phyloP scores from a whole-genome alignment of 2,888 invertebrate species.

The Candidula unifasciata region DNA sequence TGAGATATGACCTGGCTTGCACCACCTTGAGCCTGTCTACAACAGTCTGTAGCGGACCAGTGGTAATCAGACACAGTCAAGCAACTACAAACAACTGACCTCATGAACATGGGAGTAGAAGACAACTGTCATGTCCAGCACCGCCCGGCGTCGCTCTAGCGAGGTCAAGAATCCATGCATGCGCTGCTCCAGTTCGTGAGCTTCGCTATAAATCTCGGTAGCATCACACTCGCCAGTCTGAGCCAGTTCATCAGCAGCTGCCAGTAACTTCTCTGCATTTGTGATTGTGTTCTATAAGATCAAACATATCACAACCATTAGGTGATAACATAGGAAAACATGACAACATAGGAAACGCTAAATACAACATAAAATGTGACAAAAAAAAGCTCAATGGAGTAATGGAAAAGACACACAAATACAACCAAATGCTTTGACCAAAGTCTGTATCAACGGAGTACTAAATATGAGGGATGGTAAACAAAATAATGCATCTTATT shows the following conservation, averaged over 20 bases:
- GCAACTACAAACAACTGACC: conserved; percentile 70
- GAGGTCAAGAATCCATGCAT: conserved; percentile 95
- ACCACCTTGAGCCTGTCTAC: too few species aligned
- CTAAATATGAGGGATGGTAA: too few species aligned
- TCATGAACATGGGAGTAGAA: conserved; percentile 98
- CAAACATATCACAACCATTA: neutral
- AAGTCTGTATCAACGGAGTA: too few species aligned
- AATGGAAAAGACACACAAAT: too few species aligned
- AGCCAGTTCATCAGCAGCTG: conserved; percentile 96
- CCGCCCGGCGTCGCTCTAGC: conserved; percentile 91
- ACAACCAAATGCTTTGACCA: too few species aligned
- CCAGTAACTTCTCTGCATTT: conserved; percentile 96
- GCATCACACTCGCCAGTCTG: conserved; percentile 94
- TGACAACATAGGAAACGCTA: neutral
- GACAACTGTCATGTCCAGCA: conserved; percentile 94
- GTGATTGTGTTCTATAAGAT: conserved; percentile 90
- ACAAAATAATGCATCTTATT: too few species aligned
- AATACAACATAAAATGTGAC: too few species aligned
- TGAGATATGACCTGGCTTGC: too few species aligned
- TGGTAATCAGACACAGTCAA: too few species aligned
- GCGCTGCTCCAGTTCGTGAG: conserved; percentile 93
- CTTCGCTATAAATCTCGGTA: conserved; percentile 95
- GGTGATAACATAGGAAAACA: neutral
- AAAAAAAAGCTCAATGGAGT: too few species aligned
- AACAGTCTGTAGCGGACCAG: too few species aligned